These are phyloP conservation scores for Apotomis turbidana DNA, from an alignment of 2,888 invertebrate species.

Conservation along the genomic window DNA sequence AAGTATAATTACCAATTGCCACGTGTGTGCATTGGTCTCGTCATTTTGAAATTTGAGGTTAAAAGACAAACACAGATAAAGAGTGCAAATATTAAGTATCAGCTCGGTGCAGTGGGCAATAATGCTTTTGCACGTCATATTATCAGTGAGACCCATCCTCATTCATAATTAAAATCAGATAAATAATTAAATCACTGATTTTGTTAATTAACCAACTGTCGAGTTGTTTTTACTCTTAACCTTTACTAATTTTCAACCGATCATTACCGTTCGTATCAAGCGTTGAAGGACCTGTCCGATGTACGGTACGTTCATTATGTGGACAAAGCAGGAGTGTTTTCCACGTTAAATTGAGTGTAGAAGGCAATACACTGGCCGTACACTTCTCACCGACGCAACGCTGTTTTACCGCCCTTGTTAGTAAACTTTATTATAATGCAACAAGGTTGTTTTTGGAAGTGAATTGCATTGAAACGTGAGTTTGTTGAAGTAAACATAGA, in stretches of 20 bases:
- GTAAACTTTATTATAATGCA: background rate
- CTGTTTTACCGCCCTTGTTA: background rate
- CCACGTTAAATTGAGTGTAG: slow-evolving; percentile 79
- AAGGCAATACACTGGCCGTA: slow-evolving; percentile 59
- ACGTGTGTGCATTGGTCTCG: too few species aligned
- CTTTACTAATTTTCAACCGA: slow-evolving; percentile 29
- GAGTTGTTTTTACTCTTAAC: slow-evolving; percentile 25
- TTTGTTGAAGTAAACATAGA: background rate
- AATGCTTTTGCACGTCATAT: background rate
- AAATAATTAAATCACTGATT: slow-evolving; percentile 12
- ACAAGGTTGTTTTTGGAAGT: slow-evolving; percentile 1
- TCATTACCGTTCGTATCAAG: slow-evolving; percentile 21
- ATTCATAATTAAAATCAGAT: background rate
- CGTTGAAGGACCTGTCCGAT: slow-evolving; percentile 57
- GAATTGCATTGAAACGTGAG: background rate
- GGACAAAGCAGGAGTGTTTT: slow-evolving; percentile 80
- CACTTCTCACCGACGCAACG: background rate
- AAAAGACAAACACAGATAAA: too few species aligned
- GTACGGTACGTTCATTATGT: slow-evolving; percentile 69
- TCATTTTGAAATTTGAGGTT: too few species aligned
- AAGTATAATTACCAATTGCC: too few species aligned
- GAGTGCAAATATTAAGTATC: background rate
- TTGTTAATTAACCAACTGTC: background rate
- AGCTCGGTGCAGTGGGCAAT: background rate
- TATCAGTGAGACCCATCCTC: background rate